Evolutionary conservation across 37 sponge, comb jelly and placozoan species (phyloP).

Genomic region (Cladorhizidae sp.): DNA sequence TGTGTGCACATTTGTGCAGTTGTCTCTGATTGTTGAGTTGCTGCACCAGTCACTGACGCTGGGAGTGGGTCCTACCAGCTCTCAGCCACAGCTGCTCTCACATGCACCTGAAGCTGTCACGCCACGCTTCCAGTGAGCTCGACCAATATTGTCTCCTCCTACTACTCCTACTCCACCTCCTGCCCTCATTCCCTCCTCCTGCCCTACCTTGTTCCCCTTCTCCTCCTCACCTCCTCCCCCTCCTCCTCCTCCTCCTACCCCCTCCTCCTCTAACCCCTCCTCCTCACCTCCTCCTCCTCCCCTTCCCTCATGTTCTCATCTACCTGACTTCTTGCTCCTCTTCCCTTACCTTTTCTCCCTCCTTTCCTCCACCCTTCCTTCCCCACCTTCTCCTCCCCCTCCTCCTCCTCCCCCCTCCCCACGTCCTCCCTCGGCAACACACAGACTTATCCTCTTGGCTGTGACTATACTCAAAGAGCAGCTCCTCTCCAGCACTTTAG

Average conservation of each 20-base stretch:
- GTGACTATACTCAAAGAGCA: conserved; percentile 29
- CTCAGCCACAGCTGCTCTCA: conserved; percentile 43
- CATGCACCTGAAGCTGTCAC: conserved; percentile 33
- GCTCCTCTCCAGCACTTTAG: conserved; percentile 36
- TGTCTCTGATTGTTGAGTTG: conserved; percentile 43
- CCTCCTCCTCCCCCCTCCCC: conserved; percentile 7
- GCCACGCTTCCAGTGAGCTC: conserved; percentile 52
- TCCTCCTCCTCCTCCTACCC: neutral
- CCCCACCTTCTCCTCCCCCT: conserved; percentile 1
- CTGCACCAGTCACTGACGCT: conserved; percentile 53
- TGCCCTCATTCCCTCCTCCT: too few species aligned
- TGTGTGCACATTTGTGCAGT: neutral
- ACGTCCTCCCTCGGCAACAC: neutral
- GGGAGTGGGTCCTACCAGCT: conserved; percentile 45
- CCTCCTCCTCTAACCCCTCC: neutral
- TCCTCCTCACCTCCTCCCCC: conserved; percentile 5
- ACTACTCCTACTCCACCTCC: conserved; percentile 1
- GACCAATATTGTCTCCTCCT: neutral
- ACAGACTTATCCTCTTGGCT: conserved; percentile 47
- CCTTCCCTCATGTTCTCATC: neutral
- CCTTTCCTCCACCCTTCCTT: neutral
- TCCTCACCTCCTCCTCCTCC: neutral
- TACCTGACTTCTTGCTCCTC: conserved; percentile 5
- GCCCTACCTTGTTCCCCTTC: neutral
- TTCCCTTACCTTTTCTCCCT: neutral